Percentiles rank a stretch among this genome's conserved stretches.
phyloP scores from a whole-genome alignment of 1,140 invertebrate genomes.

The Diorhabda carinulata region DNA sequence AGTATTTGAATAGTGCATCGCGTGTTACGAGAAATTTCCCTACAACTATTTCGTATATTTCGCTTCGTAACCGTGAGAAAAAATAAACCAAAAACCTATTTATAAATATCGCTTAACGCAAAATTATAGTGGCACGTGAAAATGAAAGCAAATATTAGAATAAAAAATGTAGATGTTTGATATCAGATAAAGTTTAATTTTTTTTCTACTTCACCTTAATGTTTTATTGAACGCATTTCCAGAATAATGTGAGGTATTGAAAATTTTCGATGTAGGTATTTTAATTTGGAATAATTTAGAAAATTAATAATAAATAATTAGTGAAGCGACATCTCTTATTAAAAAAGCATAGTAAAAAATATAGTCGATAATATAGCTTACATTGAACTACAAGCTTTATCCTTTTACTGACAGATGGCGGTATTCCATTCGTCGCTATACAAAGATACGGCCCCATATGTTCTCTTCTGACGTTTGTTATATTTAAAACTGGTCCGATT shows the following conservation, averaged over 20 bases:
- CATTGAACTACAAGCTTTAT: slow-evolving; percentile 84
- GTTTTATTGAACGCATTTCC: not conserved
- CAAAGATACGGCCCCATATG: slow-evolving; percentile 90
- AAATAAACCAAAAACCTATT: not conserved
- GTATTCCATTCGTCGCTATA: slow-evolving; percentile 80
- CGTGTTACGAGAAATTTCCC: too few species aligned
- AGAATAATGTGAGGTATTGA: not conserved
- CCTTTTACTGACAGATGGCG: slow-evolving; percentile 82
- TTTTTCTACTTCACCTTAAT: not conserved
- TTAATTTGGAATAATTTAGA: too few species aligned
- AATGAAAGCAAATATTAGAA: slow-evolving; percentile 1
- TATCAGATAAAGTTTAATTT: not conserved
- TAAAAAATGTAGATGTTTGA: not conserved
- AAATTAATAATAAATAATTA: not conserved
- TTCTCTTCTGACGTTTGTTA: slow-evolving; percentile 76
- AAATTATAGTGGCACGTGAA: not conserved
- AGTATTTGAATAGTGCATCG: too few species aligned
- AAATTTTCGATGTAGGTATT: too few species aligned
- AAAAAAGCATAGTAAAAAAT: not conserved
- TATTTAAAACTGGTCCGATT: slow-evolving; percentile 69
- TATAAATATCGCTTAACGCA: slow-evolving; percentile 1
- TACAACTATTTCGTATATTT: too few species aligned
- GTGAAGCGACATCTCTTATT: not conserved
- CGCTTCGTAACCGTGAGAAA: not conserved
- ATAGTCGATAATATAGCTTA: slow-evolving; percentile 54